A percentile compares a stretch with the other conserved stretches of the same genome.
phyloP scores from a whole-genome alignment of 2,888 invertebrate genomes.

The Drosophila mimetica region DNA sequence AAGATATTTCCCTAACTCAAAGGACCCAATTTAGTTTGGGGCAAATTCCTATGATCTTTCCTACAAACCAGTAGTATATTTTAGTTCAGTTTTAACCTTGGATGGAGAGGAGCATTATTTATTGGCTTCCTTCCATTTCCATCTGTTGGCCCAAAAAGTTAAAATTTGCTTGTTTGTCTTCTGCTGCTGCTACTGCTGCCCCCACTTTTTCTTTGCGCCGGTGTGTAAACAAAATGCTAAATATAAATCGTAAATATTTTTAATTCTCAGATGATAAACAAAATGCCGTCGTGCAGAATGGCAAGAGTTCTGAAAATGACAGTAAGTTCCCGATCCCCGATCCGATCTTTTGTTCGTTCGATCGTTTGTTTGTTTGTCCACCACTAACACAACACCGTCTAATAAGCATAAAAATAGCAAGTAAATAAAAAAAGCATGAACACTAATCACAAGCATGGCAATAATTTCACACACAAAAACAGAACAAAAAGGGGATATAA shows the following conservation, averaged over 20 bases:
- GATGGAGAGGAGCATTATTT: constrained; percentile 1
- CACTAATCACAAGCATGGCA: constrained; percentile 24
- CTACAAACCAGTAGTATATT: neutral
- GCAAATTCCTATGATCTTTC: neutral
- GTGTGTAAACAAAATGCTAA: constrained; percentile 36
- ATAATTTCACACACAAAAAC: constrained; percentile 1
- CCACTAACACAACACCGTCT: constrained; percentile 32
- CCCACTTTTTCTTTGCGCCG: constrained; percentile 12
- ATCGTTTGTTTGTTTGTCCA: constrained; percentile 21
- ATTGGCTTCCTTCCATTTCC: constrained; percentile 38
- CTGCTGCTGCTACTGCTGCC: neutral
- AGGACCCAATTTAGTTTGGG: neutral
- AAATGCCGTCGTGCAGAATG: constrained; percentile 82
- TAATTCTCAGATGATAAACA: constrained; percentile 83
- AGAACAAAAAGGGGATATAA: constrained; percentile 8
- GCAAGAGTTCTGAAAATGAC: constrained; percentile 82
- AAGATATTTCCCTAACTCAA: no score
- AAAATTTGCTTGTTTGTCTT: constrained; percentile 4
- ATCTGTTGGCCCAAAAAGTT: neutral
- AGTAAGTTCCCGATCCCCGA: constrained; percentile 75
- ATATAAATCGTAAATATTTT: constrained; percentile 72
- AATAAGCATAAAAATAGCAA: constrained; percentile 30
- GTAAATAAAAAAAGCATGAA: constrained; percentile 35
- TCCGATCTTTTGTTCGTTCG: constrained; percentile 20
- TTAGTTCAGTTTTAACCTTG: neutral